Conservation (phyloP, 2,113 vertebrate species). For the Poecilia latipinna region DNA sequence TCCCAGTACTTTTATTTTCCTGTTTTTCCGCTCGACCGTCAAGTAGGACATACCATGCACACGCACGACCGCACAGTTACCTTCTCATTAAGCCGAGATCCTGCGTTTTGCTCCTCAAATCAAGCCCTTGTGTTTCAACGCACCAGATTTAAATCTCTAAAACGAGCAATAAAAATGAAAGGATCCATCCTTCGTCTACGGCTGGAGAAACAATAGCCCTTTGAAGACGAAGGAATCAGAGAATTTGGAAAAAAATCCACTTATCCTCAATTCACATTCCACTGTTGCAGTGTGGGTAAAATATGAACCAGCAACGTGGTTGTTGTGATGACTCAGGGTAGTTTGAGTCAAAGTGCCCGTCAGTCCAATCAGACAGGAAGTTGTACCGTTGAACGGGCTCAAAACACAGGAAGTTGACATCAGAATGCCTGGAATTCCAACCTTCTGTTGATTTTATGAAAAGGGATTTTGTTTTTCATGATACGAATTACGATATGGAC, state of each 20-base stretch:
- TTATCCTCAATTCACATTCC: constrained; percentile 1
- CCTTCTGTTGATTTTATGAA: constrained; percentile 40
- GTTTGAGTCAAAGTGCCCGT: constrained; percentile 39
- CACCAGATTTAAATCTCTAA: background rate
- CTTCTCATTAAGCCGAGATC: constrained; percentile 1
- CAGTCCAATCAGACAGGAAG: constrained; percentile 59
- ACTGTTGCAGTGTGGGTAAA: background rate
- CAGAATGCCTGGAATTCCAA: constrained; percentile 66
- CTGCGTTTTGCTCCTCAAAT: background rate
- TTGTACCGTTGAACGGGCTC: constrained; percentile 54
- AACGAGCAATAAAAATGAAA: background rate
- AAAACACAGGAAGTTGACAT: constrained; percentile 72
- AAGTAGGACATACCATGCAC: constrained; percentile 67
- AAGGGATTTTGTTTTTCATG: constrained; percentile 7
- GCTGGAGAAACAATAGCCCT: background rate
- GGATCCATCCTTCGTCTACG: background rate
- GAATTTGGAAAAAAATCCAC: constrained; percentile 34
- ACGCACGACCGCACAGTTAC: constrained; percentile 19
- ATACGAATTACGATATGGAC: background rate
- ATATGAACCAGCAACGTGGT: background rate
- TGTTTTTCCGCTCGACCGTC: constrained; percentile 75
- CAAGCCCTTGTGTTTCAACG: background rate
- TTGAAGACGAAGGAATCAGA: constrained; percentile 24
- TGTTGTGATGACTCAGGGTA: constrained; percentile 31
- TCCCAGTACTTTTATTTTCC: constrained; percentile 76